Percentiles rank a stretch among this genome's conserved stretches.
phyloP scores from a whole-genome alignment of 2,888 invertebrate genomes.

The Ypsolopha scabrella region DNA sequence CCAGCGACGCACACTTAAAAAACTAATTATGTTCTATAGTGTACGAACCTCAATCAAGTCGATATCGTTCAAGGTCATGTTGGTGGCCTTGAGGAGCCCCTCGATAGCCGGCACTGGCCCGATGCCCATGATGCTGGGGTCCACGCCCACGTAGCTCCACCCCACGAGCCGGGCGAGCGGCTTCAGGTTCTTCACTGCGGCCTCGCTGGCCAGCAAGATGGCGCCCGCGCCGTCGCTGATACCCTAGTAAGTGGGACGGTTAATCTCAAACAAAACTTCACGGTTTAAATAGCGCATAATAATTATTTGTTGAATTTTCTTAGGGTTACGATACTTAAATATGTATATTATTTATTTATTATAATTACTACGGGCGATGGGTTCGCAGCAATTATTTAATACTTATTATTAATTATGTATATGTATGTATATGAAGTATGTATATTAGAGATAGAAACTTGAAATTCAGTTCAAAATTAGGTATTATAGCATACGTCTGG shows the following conservation, averaged over 20 bases:
- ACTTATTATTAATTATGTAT: too few species aligned
- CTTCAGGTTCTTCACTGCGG: conserved; percentile 85
- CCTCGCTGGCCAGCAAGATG: conserved; percentile 91
- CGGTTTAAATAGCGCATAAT: not conserved
- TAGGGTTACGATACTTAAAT: too few species aligned
- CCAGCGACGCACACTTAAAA: too few species aligned
- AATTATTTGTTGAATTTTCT: not conserved
- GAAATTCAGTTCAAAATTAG: too few species aligned
- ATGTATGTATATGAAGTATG: too few species aligned
- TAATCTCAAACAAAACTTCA: not conserved
- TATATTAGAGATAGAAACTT: too few species aligned
- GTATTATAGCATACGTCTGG: too few species aligned
- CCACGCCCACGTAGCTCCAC: conserved; percentile 94
- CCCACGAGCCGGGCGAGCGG: conserved; percentile 93
- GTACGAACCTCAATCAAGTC: conserved; percentile 88
- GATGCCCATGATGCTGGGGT: conserved; percentile 98
- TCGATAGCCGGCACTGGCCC: conserved; percentile 96
- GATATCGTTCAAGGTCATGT: conserved; percentile 85
- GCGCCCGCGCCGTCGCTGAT: conserved; percentile 98
- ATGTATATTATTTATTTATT: too few species aligned
- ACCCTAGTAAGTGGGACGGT: conserved; percentile 72
- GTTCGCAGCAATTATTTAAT: too few species aligned
- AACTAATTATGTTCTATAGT: too few species aligned
- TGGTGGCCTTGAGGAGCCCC: conserved; percentile 83
- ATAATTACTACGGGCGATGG: too few species aligned